Percentiles rank a stretch among this genome's conserved stretches.
Evolutionary conservation across 1,140 invertebrate species (phyloP).

Genomic region (Onthophagus taurus): DNA sequence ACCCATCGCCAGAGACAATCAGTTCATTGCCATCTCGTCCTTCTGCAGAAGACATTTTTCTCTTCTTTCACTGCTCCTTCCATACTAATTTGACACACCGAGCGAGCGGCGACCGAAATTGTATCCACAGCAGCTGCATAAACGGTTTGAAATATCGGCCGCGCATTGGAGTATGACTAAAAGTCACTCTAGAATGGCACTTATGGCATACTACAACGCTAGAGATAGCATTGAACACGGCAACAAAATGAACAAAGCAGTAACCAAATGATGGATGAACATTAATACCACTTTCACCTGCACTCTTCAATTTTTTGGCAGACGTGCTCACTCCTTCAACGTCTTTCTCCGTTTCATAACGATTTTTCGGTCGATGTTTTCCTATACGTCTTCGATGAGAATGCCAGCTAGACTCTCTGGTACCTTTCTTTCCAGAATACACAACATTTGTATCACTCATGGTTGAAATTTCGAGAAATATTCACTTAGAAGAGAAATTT

Average conservation of each 20-base stretch:
- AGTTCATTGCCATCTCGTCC: slow-evolving; percentile 16
- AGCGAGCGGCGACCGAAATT: slow-evolving; percentile 15
- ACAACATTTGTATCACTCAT: not conserved
- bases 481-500: too few relatives aligned
- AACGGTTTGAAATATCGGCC: not conserved
- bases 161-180: slow-evolving; percentile 6
- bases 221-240: not conserved
- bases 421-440: not conserved
- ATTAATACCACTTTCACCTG: too few relatives aligned
- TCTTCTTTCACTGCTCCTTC: slow-evolving; percentile 11
- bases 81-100: slow-evolving; percentile 9
- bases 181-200: not conserved
- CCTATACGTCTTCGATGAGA: not conserved
- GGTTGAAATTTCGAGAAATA: too few relatives aligned
- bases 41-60: slow-evolving; percentile 9
- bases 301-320: not conserved
- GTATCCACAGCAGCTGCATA: slow-evolving; percentile 16
- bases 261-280: not conserved
- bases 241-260: not conserved
- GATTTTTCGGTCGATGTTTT: not conserved
- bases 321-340: not conserved
- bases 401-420: not conserved
- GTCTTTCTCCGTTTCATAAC: not conserved
- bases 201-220: not conserved
- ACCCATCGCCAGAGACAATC: slow-evolving; percentile 22